Percentiles rank a stretch among this genome's conserved stretches.
Conservation (phyloP, 2,797 vertebrate genomes). For the Aulostomus chinensis region DNA sequence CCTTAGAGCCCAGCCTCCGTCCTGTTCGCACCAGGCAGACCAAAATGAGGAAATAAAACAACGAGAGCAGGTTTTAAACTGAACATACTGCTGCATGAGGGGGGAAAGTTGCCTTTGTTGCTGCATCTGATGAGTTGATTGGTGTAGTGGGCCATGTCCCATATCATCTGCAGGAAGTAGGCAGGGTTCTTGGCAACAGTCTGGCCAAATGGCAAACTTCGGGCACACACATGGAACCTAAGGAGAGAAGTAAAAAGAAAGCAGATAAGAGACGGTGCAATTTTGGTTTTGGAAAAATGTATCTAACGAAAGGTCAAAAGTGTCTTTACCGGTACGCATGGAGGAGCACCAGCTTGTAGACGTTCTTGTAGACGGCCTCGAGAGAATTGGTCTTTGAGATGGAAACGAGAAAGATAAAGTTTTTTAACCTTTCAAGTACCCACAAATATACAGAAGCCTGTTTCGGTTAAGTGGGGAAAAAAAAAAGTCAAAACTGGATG, state of each 20-base stretch:
- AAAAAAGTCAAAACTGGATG: too few species aligned
- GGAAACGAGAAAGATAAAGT: too few species aligned
- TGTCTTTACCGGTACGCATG: constrained; percentile 89
- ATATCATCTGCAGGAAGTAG: constrained; percentile 88
- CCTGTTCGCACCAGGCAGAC: constrained; percentile 28
- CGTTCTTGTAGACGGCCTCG: constrained; percentile 83
- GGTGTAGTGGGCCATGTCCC: constrained; percentile 77
- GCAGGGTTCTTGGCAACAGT: constrained; percentile 82
- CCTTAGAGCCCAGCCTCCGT: constrained; percentile 55
- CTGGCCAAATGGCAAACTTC: constrained; percentile 88
- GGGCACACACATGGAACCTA: constrained; percentile 92
- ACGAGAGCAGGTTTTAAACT: not conserved
- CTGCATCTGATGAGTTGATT: constrained; percentile 79
- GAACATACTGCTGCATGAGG: not conserved
- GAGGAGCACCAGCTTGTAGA: constrained; percentile 91
- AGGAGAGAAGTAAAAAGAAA: not conserved
- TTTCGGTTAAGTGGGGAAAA: too few species aligned
- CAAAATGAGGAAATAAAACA: not conserved
- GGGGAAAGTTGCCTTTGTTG: constrained; percentile 80
- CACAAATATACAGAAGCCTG: too few species aligned
- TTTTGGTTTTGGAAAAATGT: too few species aligned
- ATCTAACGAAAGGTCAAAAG: too few species aligned
- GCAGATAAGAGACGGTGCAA: too few species aligned
- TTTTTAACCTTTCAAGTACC: too few species aligned
- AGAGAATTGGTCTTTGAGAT: constrained; percentile 85